These are phyloP conservation scores for Anagyrus pseudococci DNA, from an alignment of 2,888 invertebrate genomes.

Conservation along the genomic window DNA sequence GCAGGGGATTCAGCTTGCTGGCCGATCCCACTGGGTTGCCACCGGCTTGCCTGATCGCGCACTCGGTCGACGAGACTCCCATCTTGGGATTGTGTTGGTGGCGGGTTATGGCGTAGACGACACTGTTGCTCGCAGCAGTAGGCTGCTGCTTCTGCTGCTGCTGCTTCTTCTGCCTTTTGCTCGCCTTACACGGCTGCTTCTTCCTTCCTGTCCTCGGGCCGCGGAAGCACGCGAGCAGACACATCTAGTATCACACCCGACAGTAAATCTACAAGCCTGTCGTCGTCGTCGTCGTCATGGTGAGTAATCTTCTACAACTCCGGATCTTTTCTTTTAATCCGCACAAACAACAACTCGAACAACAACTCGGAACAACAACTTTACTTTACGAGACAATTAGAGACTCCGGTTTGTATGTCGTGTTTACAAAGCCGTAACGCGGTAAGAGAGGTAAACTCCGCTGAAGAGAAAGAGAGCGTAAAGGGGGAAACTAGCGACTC, in stretches of 20 bases:
- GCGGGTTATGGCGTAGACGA: not conserved
- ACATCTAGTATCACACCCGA: too few species aligned
- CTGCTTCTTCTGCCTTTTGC: not conserved
- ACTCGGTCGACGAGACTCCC: conserved; percentile 60
- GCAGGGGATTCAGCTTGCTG: conserved; percentile 42
- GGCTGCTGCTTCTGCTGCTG: not conserved
- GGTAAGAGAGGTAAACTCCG: conserved; percentile 26
- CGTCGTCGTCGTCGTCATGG: too few species aligned
- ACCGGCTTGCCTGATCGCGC: conserved; percentile 52
- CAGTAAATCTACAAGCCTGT: not conserved
- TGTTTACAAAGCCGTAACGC: too few species aligned
- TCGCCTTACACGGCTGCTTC: not conserved
- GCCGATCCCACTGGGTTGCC: conserved; percentile 37
- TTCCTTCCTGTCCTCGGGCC: not conserved
- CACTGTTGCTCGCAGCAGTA: not conserved
- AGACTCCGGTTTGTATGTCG: not conserved
- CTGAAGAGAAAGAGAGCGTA: conserved; percentile 18
- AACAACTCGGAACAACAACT: too few species aligned
- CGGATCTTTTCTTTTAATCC: too few species aligned
- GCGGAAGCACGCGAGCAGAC: conserved; percentile 32
- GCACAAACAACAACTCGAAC: too few species aligned
- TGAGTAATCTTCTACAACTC: too few species aligned
- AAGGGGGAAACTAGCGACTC: too few species aligned
- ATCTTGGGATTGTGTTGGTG: conserved; percentile 39
- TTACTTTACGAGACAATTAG: too few species aligned